Conservation (phyloP, 2,113 vertebrate species). For the Dipodomys spectabilis region DNA sequence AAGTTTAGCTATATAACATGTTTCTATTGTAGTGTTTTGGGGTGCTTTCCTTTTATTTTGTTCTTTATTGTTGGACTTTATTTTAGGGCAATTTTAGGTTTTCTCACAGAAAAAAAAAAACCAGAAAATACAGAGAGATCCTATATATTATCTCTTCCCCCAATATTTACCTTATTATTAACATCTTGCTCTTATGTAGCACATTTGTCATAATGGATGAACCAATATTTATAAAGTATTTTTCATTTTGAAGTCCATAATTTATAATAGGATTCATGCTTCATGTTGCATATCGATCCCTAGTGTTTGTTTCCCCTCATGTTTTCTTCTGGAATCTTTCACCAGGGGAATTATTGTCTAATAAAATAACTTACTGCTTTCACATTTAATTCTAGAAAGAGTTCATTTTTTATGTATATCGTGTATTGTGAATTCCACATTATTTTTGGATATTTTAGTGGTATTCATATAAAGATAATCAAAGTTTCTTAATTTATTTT, state of each 20-base stretch:
- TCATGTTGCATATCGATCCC: not conserved
- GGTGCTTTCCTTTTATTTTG: not conserved
- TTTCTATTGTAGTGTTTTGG: not conserved
- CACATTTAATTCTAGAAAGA: not conserved
- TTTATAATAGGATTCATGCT: not conserved
- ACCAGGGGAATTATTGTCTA: not conserved
- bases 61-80: not conserved
- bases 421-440: not conserved
- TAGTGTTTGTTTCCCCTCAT: not conserved
- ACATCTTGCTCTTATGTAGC: not conserved
- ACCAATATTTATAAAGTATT: not conserved
- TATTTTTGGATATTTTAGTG: not conserved
- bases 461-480: not conserved
- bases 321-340: not conserved
- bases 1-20: not conserved
- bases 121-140: not conserved
- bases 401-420: not conserved
- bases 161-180: not conserved
- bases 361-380: not conserved
- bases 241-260: not conserved
- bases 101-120: not conserved
- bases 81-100: not conserved
- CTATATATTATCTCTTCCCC: not conserved
- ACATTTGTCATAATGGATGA: not conserved
- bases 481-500: not conserved